Evolutionary conservation across 2,888 invertebrate species (phyloP), one percentile per base, ranked within the genome.

Genomic region (Tetragonisca angustula): DNA sequence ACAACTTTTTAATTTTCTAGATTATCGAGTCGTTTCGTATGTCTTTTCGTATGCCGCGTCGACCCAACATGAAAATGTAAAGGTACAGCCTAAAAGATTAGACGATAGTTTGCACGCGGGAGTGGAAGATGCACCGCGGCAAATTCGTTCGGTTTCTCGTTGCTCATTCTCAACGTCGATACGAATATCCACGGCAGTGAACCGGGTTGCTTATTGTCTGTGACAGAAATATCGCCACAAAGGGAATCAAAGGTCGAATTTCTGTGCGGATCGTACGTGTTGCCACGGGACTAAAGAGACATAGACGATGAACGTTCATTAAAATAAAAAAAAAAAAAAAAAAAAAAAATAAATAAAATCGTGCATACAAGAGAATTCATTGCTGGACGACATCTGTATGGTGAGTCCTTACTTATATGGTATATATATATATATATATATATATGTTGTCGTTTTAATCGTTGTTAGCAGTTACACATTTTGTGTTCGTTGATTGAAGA

Each of bases 331-430:
- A 36, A 36, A 36, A 36, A 6, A 36, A 4, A 36, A 36, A 36
- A 4, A 36, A 36, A 36, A 36, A 6, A 36, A 4, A 36, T 5
- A 36, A 4, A 36, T 5, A 36, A 36, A 65, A 61, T 73, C 54
- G 72, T 71, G 79, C 50, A 62, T 72, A 70, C 76, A 76, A 67
- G 69, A 78, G 65, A 74, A 67, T 49, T 76, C 72, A 17, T 72
- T 83, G 75, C 68, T 72, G 79, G 36, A 69, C 72, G 71, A 72
- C 36, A 69, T 65, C 74, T 79, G 36, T 64, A 64, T 73, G 83
- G 84, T 84, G 75, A 84, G 84, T 84, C 72, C 75, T 43, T 65
- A 76, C 32, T 67, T 83, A 69, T 73, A 64, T 32, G 61, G 65
- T 21, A 17, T 73, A n/a, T n/a, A n/a, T n/a, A n/a, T n/a, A n/a